Conservation (phyloP, 2,888 invertebrate species). For the Ypsolopha scabrella region DNA sequence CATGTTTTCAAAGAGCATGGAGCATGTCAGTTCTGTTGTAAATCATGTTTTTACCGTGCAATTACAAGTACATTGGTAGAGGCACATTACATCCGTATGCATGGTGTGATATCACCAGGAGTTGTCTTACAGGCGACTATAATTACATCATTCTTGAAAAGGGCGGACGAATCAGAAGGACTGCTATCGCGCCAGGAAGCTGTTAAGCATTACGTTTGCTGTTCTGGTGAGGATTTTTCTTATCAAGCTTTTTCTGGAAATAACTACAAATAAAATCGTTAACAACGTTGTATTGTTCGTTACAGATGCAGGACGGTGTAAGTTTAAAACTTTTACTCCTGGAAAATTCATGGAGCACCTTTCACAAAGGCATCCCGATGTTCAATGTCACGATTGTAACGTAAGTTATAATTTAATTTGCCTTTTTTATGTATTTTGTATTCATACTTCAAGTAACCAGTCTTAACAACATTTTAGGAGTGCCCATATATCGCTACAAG, state of each 20-base stretch:
- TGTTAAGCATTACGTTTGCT: slow-evolving; percentile 17
- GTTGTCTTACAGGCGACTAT: slow-evolving; percentile 23
- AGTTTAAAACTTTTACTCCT: slow-evolving; percentile 39
- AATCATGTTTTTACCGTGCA: slow-evolving; percentile 77
- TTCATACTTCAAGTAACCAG: no score
- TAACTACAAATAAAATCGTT: no score
- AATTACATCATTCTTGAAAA: slow-evolving; percentile 13
- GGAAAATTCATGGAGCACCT: slow-evolving; percentile 47
- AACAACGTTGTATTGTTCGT: slow-evolving; percentile 8
- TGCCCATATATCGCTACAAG: slow-evolving; percentile 24
- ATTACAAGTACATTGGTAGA: slow-evolving; percentile 70
- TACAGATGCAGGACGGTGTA: slow-evolving; percentile 23
- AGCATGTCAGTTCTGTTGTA: slow-evolving; percentile 73
- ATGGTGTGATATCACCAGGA: slow-evolving; percentile 20
- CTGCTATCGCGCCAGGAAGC: slow-evolving; percentile 38
- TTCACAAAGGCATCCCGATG: slow-evolving; percentile 23
- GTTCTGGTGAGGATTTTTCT: background rate
- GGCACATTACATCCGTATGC: slow-evolving; percentile 63
- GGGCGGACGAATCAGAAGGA: slow-evolving; percentile 13
- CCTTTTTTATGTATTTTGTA: no score
- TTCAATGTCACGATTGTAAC: slow-evolving; percentile 26
- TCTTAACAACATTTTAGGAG: slow-evolving; percentile 22
- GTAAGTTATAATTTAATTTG: slow-evolving; percentile 26
- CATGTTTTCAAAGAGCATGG: slow-evolving; percentile 75
- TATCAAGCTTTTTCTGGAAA: background rate